A percentile compares a stretch with the other conserved stretches of the same genome.
These are phyloP conservation scores for Epinephelus coioides DNA, from an alignment of 2,797 vertebrate species.

Conservation along the genomic window DNA sequence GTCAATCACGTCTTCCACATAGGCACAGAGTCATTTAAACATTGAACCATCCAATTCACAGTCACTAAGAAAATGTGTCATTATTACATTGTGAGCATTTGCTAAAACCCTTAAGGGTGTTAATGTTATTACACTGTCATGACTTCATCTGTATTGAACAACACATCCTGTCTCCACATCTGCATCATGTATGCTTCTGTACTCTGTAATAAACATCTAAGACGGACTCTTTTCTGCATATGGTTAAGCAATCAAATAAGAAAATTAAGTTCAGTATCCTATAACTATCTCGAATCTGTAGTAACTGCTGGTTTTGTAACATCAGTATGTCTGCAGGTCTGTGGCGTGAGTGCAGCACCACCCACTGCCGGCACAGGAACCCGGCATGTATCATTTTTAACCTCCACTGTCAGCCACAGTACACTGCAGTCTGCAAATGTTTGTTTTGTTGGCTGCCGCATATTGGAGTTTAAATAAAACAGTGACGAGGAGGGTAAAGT, in stretches of 20 bases:
- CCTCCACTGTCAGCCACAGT: background rate
- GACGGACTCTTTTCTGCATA: constrained; percentile 5
- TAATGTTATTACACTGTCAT: constrained; percentile 16
- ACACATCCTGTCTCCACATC: constrained; percentile 12
- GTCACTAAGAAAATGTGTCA: constrained; percentile 17
- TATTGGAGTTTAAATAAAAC: constrained; percentile 17
- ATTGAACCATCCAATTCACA: background rate
- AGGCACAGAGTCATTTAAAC: background rate
- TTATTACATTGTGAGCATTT: constrained; percentile 9
- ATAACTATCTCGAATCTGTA: background rate
- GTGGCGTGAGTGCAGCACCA: constrained; percentile 44
- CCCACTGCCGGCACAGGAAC: constrained; percentile 39
- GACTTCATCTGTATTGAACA: constrained; percentile 4
- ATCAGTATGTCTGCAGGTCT: background rate
- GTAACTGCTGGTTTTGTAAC: background rate
- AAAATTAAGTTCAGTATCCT: background rate
- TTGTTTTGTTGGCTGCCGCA: background rate
- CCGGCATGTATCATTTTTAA: constrained; percentile 5
- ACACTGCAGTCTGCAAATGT: constrained; percentile 1
- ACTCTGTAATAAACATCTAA: constrained; percentile 49
- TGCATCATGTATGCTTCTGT: constrained; percentile 35
- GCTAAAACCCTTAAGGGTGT: background rate
- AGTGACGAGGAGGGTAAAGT: background rate
- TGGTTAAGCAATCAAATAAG: too few relatives aligned
- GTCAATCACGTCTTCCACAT: constrained; percentile 35